Base-by-base conservation (phyloP, 2,888 invertebrate species). In the Eupithecia dodoneata region DNA sequence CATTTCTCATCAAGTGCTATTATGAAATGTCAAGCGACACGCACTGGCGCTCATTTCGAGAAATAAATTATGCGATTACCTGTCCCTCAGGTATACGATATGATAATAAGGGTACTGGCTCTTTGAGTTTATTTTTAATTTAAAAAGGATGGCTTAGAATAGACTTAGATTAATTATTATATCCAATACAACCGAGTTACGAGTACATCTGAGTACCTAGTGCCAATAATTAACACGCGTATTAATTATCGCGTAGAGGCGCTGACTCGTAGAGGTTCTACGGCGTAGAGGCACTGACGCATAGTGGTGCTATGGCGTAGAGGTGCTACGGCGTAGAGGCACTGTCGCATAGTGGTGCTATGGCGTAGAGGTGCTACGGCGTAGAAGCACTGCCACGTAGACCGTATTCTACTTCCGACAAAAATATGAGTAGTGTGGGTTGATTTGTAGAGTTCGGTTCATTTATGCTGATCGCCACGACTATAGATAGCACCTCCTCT, bases 1-100 rank as follows among this genome's bases (percentile, higher is more conserved):
- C 88, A 88, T 89, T 89, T 87, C 84, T 90, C 88, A 88, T 85
- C 80, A 85, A 85, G 86, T 79, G 83, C 82, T 83, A 85, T 87
- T 88, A 87, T 82, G 83, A 84, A 87, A 87, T 83, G 81, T 83
- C 82, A 78, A 76, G 77, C 82, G 79, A 78, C 80, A 81, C 82
- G 83, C 79, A 76, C 78, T 81, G 81, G 73, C 78, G 76, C 80
- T 80, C 79, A 78, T 81, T 83, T 83, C 66, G 74, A 13, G 73
- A 76, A 81, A 82, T 80, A 80, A 83, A 80, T 78, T 80, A 72
- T 66, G 76, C 75, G 69, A 81, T 81, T 80, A 81, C 81, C 81
- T 79, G 78, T 79, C 77, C 76, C 78, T 70, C 72, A 73, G 71
- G 71, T 78, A 80, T 80, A 79, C 65, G 76, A 77, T 80, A 81